Percentiles rank a stretch among this genome's conserved stretches.
phyloP scores from a whole-genome alignment of 2,797 vertebrate genomes.

The Bradypodion pumilum region DNA sequence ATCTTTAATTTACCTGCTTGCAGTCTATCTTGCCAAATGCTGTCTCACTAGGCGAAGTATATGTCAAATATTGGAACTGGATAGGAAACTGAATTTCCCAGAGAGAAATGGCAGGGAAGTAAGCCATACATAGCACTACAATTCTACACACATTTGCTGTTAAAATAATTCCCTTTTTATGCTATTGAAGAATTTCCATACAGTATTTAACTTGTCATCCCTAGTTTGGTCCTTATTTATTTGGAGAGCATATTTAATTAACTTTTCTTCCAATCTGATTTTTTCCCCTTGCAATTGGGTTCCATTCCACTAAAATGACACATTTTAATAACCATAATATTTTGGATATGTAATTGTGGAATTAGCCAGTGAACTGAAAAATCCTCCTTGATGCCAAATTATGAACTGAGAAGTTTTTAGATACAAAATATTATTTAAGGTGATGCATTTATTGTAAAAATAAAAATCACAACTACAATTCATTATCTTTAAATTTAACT shows the following conservation, averaged over 20 bases:
- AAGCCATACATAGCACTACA: background rate
- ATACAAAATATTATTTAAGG: background rate
- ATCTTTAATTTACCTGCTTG: background rate
- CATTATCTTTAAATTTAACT: slow-evolving; percentile 14
- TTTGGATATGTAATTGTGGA: background rate
- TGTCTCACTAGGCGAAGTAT: background rate
- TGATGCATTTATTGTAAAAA: slow-evolving; percentile 10
- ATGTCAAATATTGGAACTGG: background rate
- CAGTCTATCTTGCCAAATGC: background rate
- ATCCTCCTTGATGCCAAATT: background rate
- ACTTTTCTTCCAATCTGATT: background rate
- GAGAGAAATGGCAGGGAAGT: background rate
- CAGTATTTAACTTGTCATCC: background rate
- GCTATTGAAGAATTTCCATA: background rate
- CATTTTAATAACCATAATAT: too few species aligned
- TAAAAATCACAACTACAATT: slow-evolving; percentile 1
- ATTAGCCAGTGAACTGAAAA: background rate
- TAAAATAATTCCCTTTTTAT: too few species aligned
- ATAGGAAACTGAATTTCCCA: background rate
- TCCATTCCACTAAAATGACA: background rate
- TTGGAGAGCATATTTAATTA: background rate
- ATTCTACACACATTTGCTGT: background rate
- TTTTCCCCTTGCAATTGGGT: background rate
- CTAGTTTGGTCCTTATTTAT: background rate
- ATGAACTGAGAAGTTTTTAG: background rate